phyloP scores from a whole-genome alignment of 2,888 invertebrate genomes.

The Caenorhabditis plicata region DNA sequence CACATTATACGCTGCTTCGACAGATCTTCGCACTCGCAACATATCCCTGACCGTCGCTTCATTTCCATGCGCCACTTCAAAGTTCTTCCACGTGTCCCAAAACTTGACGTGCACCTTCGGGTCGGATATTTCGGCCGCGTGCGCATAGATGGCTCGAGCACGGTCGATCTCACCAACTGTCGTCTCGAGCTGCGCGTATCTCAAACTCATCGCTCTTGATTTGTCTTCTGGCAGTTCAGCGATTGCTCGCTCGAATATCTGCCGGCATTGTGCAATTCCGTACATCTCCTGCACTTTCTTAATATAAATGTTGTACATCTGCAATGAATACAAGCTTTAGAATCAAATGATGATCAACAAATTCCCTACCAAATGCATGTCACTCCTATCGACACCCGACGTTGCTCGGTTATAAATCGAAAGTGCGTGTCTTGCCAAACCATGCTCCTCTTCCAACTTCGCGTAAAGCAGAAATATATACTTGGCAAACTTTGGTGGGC shows the following conservation, averaged over 20 bases:
- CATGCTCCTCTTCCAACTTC: constrained; percentile 96
- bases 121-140: constrained; percentile 98
- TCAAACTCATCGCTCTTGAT: constrained; percentile 89
- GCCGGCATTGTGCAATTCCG: constrained; percentile 91
- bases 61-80: constrained; percentile 97
- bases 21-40: constrained; percentile 82
- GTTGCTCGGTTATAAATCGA: constrained; percentile 96
- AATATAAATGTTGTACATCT: constrained; percentile 96
- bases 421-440: constrained; percentile 95
- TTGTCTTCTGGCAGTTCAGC: constrained; percentile 86
- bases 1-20: constrained; percentile 81
- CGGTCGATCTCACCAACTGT: constrained; percentile 97
- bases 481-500: constrained; percentile 94
- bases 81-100: constrained; percentile 99
- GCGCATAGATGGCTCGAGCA: constrained; percentile 92
- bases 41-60: constrained; percentile 88
- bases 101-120: constrained; percentile 89
- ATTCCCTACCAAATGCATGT: constrained; percentile 84
- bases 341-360: constrained; percentile 82
- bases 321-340: constrained; percentile 38
- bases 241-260: constrained; percentile 97
- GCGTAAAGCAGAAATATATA: constrained; percentile 91
- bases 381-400: constrained; percentile 83
- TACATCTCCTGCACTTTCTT: constrained; percentile 97
- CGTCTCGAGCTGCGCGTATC: constrained; percentile 96